These are phyloP conservation scores for Fregata magnificens DNA, from an alignment of 2,113 vertebrate genomes.

Conservation along the genomic window DNA sequence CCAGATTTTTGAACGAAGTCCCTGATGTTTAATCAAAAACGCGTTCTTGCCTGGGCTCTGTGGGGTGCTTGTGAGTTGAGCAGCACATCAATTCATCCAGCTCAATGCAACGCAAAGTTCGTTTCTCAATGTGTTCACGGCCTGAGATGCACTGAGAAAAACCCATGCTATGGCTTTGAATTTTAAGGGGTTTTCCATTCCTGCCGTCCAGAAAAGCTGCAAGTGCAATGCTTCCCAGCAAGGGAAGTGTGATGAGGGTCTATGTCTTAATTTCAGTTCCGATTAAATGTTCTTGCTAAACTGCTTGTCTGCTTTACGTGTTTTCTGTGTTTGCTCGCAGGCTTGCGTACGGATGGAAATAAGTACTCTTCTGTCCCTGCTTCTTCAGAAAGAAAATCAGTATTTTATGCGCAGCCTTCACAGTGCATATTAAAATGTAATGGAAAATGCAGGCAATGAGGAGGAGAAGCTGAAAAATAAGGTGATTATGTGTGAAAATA, in stretches of 20 bases:
- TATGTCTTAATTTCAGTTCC: not conserved
- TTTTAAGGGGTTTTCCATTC: not conserved
- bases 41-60: not conserved
- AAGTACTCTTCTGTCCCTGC: not conserved
- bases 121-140: rapidly evolving
- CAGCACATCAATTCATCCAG: not conserved
- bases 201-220: not conserved
- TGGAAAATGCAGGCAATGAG: not conserved
- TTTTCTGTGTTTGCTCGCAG: not conserved
- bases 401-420: not conserved
- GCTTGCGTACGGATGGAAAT: not conserved
- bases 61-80: not conserved
- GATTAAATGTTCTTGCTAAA: not conserved
- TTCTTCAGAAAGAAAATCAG: not conserved
- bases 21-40: not conserved
- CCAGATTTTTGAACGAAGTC: not conserved
- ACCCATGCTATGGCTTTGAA: not conserved
- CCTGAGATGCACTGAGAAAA: not conserved
- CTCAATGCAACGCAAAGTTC: not conserved
- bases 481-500: not conserved
- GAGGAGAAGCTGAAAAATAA: not conserved
- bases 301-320: not conserved
- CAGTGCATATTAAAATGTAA: not conserved
- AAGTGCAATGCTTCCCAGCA: not conserved
- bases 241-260: not conserved